These are phyloP conservation scores for Drosophila infuscata DNA, from an alignment of 2,888 invertebrate genomes.

Conservation along the genomic window DNA sequence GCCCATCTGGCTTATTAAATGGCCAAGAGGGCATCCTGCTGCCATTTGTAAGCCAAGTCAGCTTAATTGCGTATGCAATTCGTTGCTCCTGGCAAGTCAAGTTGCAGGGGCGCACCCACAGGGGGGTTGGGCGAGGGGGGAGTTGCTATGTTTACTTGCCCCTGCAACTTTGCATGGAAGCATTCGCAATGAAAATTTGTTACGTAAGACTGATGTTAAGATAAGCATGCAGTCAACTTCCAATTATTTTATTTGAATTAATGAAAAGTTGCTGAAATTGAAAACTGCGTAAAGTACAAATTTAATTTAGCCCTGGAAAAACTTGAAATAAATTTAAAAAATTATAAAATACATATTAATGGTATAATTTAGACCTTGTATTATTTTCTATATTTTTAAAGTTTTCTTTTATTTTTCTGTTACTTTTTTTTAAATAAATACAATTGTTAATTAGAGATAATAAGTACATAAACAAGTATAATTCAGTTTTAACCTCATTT, in stretches of 20 bases:
- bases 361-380: too few species aligned
- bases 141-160: background rate
- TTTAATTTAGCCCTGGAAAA: background rate
- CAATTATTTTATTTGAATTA: background rate
- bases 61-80: slow-evolving; percentile 77
- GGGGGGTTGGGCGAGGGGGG: background rate
- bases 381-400: background rate
- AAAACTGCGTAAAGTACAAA: background rate
- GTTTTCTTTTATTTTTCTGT: background rate
- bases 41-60: slow-evolving; percentile 68
- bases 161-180: background rate
- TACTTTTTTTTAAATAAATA: background rate
- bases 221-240: background rate
- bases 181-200: background rate
- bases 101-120: background rate
- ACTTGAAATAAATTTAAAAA: background rate
- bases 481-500: too few species aligned
- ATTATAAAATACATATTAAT: too few species aligned
- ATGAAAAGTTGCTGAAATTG: background rate
- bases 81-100: slow-evolving; percentile 20
- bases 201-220: background rate
- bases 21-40: slow-evolving; percentile 38
- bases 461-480: too few species aligned
- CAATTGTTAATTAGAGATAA: too few species aligned
- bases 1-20: slow-evolving; percentile 64